Conservation (phyloP, 37 sponge, comb jelly and placozoan genomes). For the Cliona cf. orientalis region DNA sequence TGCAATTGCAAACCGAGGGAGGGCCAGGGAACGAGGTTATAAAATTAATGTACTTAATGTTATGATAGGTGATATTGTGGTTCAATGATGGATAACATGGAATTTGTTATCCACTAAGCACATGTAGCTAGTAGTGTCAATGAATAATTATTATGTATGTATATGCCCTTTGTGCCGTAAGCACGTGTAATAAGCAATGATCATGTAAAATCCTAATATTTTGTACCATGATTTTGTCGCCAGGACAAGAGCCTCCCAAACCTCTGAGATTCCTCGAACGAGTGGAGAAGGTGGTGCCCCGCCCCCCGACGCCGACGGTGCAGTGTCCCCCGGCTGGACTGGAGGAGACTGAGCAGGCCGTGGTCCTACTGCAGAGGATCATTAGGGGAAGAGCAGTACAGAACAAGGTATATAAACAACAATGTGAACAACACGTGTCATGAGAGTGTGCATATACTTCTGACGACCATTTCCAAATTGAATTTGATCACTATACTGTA, state of each 20-base stretch:
- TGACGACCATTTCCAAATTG: too few relatives aligned
- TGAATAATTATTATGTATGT: neutral
- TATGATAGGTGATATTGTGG: too few relatives aligned
- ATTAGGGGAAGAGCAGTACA: constrained; percentile 91
- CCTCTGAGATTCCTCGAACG: constrained; percentile 85
- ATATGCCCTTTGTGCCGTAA: neutral
- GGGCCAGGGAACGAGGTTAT: too few relatives aligned
- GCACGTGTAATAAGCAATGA: neutral
- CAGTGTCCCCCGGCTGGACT: constrained; percentile 23
- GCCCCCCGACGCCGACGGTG: constrained; percentile 95
- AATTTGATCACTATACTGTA: too few relatives aligned
- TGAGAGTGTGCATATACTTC: neutral
- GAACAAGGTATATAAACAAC: constrained; percentile 58
- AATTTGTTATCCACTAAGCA: too few relatives aligned
- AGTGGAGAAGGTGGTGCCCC: constrained; percentile 89
- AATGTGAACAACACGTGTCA: neutral
- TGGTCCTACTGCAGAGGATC: constrained; percentile 88
- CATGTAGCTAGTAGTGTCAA: too few relatives aligned
- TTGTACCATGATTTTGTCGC: neutral
- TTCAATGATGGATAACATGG: neutral
- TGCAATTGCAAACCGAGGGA: too few relatives aligned
- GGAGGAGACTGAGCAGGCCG: constrained; percentile 82
- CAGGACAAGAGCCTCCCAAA: constrained; percentile 51
- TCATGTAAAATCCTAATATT: neutral
- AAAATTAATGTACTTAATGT: too few relatives aligned